Conservation (phyloP, 2,113 vertebrate species). For the Erythrolamprus reginae region DNA sequence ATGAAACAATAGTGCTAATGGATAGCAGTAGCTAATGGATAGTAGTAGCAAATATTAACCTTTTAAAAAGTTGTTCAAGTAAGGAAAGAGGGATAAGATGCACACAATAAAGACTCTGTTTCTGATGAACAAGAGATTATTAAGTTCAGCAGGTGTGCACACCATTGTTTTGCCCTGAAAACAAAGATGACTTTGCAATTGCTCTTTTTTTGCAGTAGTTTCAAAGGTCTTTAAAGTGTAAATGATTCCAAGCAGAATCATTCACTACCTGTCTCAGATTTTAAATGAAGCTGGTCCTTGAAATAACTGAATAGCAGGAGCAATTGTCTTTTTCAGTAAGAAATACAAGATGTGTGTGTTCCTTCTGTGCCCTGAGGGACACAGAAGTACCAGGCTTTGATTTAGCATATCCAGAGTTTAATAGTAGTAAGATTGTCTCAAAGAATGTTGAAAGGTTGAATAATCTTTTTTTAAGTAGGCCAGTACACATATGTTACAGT, state of each 20-base stretch:
- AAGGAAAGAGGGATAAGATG: neutral
- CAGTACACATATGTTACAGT: neutral
- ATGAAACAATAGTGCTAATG: conserved; percentile 34
- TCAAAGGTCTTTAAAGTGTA: conserved; percentile 47
- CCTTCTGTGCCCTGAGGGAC: neutral
- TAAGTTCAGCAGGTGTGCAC: neutral
- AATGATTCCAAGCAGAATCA: conserved; percentile 46
- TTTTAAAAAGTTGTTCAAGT: neutral
- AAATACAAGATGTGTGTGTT: neutral
- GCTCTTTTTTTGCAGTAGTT: conserved; percentile 33
- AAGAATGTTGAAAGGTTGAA: conserved; percentile 12
- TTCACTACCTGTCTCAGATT: conserved; percentile 59
- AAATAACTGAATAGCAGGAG: conserved; percentile 13
- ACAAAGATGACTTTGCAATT: neutral
- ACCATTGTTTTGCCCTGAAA: conserved; percentile 2
- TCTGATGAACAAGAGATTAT: neutral
- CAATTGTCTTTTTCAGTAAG: conserved; percentile 14
- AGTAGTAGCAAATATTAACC: conserved; percentile 27
- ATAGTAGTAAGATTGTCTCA: conserved; percentile 14
- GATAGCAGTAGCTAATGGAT: conserved; percentile 15
- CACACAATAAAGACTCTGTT: neutral
- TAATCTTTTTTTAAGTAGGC: conserved; percentile 5
- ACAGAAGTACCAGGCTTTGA: neutral
- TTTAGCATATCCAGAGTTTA: conserved; percentile 11
- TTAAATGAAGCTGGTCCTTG: conserved; percentile 34